Conservation (phyloP, 1,140 invertebrate genomes). For the Apocrypta bakeri region DNA sequence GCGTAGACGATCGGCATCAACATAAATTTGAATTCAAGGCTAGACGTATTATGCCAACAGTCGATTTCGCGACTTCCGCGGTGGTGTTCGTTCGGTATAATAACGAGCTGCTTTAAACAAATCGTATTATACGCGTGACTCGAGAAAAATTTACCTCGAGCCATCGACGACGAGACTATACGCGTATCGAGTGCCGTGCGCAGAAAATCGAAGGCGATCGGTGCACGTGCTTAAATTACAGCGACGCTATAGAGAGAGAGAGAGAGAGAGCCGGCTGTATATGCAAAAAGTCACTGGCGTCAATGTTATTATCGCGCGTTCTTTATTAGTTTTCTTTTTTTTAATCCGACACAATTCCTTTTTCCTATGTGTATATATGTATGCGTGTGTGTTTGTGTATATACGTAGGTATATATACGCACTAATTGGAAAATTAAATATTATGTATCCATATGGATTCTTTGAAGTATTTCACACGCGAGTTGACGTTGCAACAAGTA, state of each 20-base stretch:
- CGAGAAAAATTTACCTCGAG: slow-evolving; percentile 56
- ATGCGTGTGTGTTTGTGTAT: too few relatives aligned
- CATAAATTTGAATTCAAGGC: neutral
- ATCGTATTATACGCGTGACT: slow-evolving; percentile 55
- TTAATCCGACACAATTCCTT: too few relatives aligned
- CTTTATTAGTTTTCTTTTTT: neutral
- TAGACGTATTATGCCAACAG: neutral
- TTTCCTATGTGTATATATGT: too few relatives aligned
- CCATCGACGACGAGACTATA: slow-evolving; percentile 47
- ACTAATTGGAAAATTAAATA: too few relatives aligned
- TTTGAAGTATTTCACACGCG: too few relatives aligned
- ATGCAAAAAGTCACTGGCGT: too few relatives aligned
- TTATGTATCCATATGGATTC: too few relatives aligned
- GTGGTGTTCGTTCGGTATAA: neutral
- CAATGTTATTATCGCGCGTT: too few relatives aligned
- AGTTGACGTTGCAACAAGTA: too few relatives aligned
- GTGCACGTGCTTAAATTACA: slow-evolving; percentile 2
- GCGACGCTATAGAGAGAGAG: neutral
- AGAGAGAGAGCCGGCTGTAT: too few relatives aligned
- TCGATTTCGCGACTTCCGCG: neutral
- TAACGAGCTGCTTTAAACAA: slow-evolving; percentile 38
- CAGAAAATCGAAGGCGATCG: slow-evolving; percentile 52
- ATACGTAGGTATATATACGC: too few relatives aligned
- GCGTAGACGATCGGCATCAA: neutral
- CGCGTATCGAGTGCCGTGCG: slow-evolving; percentile 42